Evolutionary conservation across 2,797 vertebrate species (phyloP).

Genomic region (Melanotaenia nigrans): DNA sequence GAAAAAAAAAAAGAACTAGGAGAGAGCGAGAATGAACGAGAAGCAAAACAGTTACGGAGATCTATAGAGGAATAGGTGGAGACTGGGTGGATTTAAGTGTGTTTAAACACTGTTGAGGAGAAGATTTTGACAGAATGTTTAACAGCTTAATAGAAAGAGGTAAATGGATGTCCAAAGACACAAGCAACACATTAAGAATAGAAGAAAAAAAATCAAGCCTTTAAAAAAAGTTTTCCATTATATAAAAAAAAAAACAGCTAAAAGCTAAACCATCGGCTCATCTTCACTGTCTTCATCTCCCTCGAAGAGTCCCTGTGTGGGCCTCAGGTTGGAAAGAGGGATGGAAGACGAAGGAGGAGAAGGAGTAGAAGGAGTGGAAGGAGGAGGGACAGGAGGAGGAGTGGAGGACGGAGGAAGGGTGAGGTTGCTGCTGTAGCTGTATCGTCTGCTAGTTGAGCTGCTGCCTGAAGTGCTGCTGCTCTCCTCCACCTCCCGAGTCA

Average conservation of each 20-base stretch:
- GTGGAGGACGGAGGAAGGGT: slow-evolving; percentile 54
- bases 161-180: slow-evolving; percentile 35
- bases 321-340: slow-evolving; percentile 51
- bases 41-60: background rate
- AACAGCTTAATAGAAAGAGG: slow-evolving; percentile 6
- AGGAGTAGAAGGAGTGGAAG: slow-evolving; percentile 24
- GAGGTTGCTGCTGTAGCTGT: slow-evolving; percentile 54
- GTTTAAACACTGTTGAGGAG: background rate
- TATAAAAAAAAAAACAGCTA: slow-evolving; percentile 46
- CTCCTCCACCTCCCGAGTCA: slow-evolving; percentile 43
- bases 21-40: background rate
- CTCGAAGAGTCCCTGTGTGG: slow-evolving; percentile 43
- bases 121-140: slow-evolving; percentile 1
- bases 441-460: slow-evolving; percentile 45
- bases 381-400: slow-evolving; percentile 43
- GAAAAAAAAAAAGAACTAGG: slow-evolving; percentile 2
- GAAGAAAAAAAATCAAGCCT: slow-evolving; percentile 30
- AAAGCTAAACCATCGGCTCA: slow-evolving; percentile 74
- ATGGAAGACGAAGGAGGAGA: slow-evolving; percentile 41
- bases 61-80: background rate
- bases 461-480: slow-evolving; percentile 32
- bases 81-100: background rate
- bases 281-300: slow-evolving; percentile 70
- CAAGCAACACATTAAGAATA: slow-evolving; percentile 50
- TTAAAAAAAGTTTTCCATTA: slow-evolving; percentile 58